Base-by-base conservation (phyloP, 2,888 invertebrate genomes). In the Anticlea derivata region DNA sequence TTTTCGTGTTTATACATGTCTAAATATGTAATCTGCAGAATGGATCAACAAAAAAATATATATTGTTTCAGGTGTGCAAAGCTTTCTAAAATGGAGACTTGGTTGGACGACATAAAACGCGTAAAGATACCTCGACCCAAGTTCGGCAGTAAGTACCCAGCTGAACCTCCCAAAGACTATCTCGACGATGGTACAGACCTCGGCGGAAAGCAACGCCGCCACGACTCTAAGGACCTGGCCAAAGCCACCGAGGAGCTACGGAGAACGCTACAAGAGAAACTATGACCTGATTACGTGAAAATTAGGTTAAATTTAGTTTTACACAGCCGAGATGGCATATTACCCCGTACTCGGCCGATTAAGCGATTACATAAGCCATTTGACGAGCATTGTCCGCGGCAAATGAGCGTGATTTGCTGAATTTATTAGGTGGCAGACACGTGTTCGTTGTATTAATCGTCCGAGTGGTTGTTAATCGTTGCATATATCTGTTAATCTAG, bases 61-160 rank as follows among this genome's bases (percentile, higher is more conserved):
- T 4, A 24, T 44, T 26, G 50, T 50, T 50, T 27, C 43, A 31
- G 27, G 27, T 27, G 22, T 7, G 12, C 13, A 10, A 43, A 30
- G 8, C 13, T 40, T 39, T 24, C 10, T 29, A 44, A 34, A 7
- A 96, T 96, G 96, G 96, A 96, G 77, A 94, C 95, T 65, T 96
- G 96, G 96, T 83, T 96, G 70, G 94, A 93, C 61, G 96, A 96
- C 80, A 95, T 96, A 37, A 96, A 96, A 80, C 93, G 95, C 63
- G 94, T 96, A 57, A 92, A 95, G 66, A 96, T 96, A 68, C 96
- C 96, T 17, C 92, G 96, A 60, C 96, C 96, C 3, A 96, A 96
- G 91, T 96, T 96, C 73, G 94, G 93, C 39, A 92, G 91, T 64
- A 93, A 91, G 70, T 94, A 92, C 66, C 95, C 94, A 48, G 93